Percentiles rank a stretch among this genome's conserved stretches.
These are phyloP conservation scores for Cyclophora albipunctata DNA, from an alignment of 2,888 invertebrate genomes.

Conservation along the genomic window DNA sequence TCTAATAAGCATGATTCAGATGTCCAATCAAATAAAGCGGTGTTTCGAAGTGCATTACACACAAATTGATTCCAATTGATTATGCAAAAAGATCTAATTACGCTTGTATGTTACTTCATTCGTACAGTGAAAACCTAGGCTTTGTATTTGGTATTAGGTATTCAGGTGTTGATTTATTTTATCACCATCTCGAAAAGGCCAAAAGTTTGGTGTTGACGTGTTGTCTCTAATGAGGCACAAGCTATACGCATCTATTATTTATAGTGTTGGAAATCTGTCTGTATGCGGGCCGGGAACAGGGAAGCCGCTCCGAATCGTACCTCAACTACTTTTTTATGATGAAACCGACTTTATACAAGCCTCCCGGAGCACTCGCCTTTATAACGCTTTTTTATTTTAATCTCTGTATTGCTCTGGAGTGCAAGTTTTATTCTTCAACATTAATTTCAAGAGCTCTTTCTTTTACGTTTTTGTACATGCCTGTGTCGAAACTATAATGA, in stretches of 20 bases:
- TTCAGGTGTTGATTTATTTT: too few species aligned
- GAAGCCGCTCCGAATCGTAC: slow-evolving; percentile 9
- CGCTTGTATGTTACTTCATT: too few species aligned
- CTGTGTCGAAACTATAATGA: slow-evolving; percentile 6
- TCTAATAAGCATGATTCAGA: slow-evolving; percentile 8
- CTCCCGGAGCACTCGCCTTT: slow-evolving; percentile 1
- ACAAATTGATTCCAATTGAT: slow-evolving; percentile 3
- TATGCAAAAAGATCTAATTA: background rate
- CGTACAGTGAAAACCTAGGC: too few species aligned
- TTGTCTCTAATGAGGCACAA: slow-evolving; percentile 24
- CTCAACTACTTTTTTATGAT: slow-evolving; percentile 10
- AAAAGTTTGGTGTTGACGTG: slow-evolving; percentile 3
- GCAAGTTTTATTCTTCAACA: slow-evolving; percentile 4
- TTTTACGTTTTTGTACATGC: slow-evolving; percentile 5
- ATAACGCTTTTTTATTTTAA: background rate
- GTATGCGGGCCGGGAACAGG: slow-evolving; percentile 3
- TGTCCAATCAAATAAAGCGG: slow-evolving; percentile 9
- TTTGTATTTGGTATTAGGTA: too few species aligned
- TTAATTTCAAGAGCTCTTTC: background rate
- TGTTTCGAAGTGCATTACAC: slow-evolving; percentile 6
- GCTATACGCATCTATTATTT: slow-evolving; percentile 31
- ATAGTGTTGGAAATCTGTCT: slow-evolving; percentile 30
- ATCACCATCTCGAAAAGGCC: too few species aligned
- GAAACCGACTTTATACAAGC: slow-evolving; percentile 4
- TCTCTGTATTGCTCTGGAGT: background rate